Evolutionary conservation across 53 echinoderm and acorn worm genomes (phyloP).

Genomic region (Hippasteria phrygiana): DNA sequence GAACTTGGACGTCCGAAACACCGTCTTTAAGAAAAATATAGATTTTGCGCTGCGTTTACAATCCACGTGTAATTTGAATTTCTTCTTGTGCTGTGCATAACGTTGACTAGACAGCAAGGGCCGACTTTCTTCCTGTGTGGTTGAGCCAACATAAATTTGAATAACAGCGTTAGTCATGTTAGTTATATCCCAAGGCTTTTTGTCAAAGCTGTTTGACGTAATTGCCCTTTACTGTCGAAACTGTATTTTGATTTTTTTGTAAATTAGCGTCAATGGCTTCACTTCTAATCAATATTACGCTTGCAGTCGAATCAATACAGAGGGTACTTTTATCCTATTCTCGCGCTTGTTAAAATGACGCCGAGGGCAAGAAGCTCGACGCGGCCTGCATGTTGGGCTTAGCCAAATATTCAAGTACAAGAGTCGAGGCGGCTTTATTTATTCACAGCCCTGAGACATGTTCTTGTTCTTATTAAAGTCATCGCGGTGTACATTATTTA

Average conservation of each 20-base stretch:
- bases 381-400: neutral
- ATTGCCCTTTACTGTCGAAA: neutral
- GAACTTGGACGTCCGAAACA: too few species aligned
- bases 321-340: neutral
- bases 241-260: neutral
- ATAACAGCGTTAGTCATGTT: too few species aligned
- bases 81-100: too few species aligned
- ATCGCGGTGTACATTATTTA: neutral
- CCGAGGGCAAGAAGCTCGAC: neutral
- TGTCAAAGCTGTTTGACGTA: too few species aligned
- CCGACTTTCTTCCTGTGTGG: too few species aligned
- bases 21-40: too few species aligned
- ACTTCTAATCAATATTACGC: neutral
- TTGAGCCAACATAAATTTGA: too few species aligned
- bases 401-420: neutral
- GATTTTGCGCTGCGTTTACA: too few species aligned
- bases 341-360: slow-evolving; percentile 9
- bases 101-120: too few species aligned
- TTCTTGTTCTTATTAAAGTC: neutral
- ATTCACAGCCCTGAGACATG: neutral
- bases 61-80: too few species aligned
- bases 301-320: neutral
- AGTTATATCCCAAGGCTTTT: too few species aligned
- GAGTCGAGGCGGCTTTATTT: neutral
- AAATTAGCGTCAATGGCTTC: neutral